Evolutionary conservation across 2,113 vertebrate species (phyloP).

Genomic region (Castor canadensis): DNA sequence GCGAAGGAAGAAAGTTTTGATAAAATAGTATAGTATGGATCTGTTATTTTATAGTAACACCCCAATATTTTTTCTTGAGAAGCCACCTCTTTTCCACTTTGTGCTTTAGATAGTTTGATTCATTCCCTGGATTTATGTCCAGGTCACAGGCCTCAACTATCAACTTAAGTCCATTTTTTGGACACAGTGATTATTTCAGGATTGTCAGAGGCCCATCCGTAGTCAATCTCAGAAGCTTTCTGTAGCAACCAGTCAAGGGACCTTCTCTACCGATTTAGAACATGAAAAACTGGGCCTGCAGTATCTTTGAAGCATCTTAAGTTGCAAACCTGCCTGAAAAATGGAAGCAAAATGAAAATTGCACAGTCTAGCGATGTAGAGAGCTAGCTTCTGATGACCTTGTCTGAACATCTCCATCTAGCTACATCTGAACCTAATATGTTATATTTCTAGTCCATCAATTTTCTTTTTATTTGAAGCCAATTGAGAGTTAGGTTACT

Average conservation of each 20-base stretch:
- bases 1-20: background rate
- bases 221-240: background rate
- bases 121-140: background rate
- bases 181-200: background rate
- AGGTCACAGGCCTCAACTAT: background rate
- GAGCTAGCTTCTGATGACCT: background rate
- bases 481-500: conserved; percentile 20
- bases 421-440: background rate
- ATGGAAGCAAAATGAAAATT: background rate
- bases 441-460: background rate
- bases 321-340: background rate
- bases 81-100: background rate
- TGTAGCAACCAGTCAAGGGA: background rate
- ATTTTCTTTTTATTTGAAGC: conserved; percentile 10
- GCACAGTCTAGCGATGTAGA: background rate
- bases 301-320: background rate
- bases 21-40: background rate
- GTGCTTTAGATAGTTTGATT: background rate
- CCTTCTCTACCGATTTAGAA: background rate
- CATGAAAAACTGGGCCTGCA: background rate
- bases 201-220: background rate
- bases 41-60: background rate
- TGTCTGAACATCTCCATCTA: background rate
- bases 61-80: background rate
- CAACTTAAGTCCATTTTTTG: background rate